Conservation (phyloP, 2,113 vertebrate species). For the Shinisaurus crocodilurus region DNA sequence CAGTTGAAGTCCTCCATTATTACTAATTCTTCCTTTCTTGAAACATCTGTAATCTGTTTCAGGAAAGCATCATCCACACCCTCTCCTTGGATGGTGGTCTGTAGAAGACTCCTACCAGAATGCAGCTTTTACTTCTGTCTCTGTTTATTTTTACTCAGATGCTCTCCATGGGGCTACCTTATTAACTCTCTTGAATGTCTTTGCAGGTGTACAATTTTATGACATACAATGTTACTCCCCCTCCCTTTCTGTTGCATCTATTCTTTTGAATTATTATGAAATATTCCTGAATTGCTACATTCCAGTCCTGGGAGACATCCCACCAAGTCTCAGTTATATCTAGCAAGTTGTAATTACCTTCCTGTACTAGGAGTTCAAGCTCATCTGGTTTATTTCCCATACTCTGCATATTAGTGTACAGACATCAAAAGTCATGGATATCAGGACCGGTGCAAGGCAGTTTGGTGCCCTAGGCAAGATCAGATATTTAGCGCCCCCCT, state of each 20-base stretch:
- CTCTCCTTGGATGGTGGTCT: neutral
- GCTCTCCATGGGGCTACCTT: neutral
- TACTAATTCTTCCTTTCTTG: neutral
- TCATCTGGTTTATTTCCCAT: too few relatives aligned
- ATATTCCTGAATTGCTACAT: neutral
- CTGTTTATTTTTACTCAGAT: neutral
- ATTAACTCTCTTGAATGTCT: neutral
- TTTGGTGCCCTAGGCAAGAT: too few relatives aligned
- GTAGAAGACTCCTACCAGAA: neutral
- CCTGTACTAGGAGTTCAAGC: too few relatives aligned
- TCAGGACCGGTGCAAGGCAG: too few relatives aligned
- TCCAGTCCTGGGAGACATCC: neutral
- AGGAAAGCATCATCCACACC: neutral
- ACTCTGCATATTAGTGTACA: too few relatives aligned
- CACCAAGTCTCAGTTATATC: too few relatives aligned
- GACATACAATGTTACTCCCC: neutral
- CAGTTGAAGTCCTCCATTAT: neutral
- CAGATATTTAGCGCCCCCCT: too few relatives aligned
- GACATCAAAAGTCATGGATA: too few relatives aligned
- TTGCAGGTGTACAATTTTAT: neutral
- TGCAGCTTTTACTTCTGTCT: neutral
- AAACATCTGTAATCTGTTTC: neutral
- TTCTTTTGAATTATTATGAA: neutral
- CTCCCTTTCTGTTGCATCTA: neutral
- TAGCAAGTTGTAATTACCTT: too few relatives aligned